A percentile compares a stretch with the other conserved stretches of the same genome.
These are phyloP conservation scores for Epistrophe eligans DNA, from an alignment of 2,888 invertebrate genomes.

Conservation along the genomic window DNA sequence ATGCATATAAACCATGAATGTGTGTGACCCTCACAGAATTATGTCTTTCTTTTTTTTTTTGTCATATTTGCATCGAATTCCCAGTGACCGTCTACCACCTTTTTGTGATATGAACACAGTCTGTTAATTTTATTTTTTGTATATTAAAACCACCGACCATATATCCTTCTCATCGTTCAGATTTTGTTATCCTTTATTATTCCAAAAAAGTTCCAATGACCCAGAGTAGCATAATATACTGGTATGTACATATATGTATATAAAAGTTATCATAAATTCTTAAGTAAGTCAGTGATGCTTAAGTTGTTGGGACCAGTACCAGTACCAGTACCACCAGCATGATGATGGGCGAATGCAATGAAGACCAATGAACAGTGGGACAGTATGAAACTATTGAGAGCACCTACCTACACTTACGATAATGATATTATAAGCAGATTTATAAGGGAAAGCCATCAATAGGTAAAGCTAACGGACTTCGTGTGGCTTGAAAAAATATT, in stretches of 20 bases:
- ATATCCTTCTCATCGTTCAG: neutral
- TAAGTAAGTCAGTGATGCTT: constrained; percentile 15
- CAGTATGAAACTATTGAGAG: too few species aligned
- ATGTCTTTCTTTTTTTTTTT: neutral
- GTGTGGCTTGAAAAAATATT: too few species aligned
- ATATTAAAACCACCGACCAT: neutral
- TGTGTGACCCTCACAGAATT: neutral
- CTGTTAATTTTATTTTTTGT: neutral
- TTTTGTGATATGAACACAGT: neutral
- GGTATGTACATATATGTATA: too few species aligned
- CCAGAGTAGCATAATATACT: constrained; percentile 7
- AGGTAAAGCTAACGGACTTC: too few species aligned
- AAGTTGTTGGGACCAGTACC: neutral
- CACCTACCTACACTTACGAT: neutral
- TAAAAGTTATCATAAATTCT: constrained; percentile 5
- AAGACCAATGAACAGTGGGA: neutral
- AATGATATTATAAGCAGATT: too few species aligned
- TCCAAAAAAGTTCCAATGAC: constrained; percentile 30
- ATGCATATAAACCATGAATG: neutral
- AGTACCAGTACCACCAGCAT: too few species aligned
- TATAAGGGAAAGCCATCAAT: too few species aligned
- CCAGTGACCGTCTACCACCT: neutral
- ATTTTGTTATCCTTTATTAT: neutral
- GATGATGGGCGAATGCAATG: neutral
- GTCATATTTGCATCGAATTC: neutral